Evolutionary conservation across 64 coral and sea anemone genomes (phyloP).

Genomic region (Platygyra sinensis): DNA sequence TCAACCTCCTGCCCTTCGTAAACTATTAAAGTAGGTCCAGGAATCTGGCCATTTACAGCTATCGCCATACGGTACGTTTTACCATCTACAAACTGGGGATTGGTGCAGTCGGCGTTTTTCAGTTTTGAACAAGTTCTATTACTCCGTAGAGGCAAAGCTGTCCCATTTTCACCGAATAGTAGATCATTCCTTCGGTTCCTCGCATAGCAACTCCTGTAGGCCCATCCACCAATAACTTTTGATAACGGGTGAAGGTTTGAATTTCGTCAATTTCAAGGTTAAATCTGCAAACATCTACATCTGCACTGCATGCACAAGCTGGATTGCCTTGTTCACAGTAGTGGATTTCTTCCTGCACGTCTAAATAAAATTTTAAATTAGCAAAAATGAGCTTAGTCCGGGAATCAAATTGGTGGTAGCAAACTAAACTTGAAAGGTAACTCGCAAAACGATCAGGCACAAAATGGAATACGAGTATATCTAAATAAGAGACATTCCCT

Average conservation of each 20-base stretch:
- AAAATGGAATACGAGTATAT: too few relatives aligned
- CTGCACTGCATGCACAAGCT: slow-evolving; percentile 1
- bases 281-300: background rate
- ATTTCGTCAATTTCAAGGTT: slow-evolving; percentile 40
- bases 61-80: slow-evolving; percentile 51
- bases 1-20: slow-evolving; percentile 31
- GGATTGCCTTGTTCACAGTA: slow-evolving; percentile 7
- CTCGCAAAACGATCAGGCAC: background rate
- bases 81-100: slow-evolving; percentile 45
- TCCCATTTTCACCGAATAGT: background rate
- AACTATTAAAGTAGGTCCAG: slow-evolving; percentile 72
- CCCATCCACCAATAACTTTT: background rate
- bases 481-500: too few relatives aligned
- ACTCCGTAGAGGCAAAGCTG: background rate
- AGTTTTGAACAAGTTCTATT: background rate
- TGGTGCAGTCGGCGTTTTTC: slow-evolving; percentile 5
- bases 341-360: background rate
- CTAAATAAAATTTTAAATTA: too few relatives aligned
- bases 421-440: background rate
- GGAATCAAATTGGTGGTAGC: background rate
- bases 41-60: slow-evolving; percentile 71
- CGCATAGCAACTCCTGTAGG: background rate
- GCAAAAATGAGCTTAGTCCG: too few relatives aligned
- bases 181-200: slow-evolving; percentile 23
- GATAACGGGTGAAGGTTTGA: slow-evolving; percentile 24